Evolutionary conservation across 1,140 invertebrate genomes (phyloP).

Genomic region (Sesamia nonagrioides): DNA sequence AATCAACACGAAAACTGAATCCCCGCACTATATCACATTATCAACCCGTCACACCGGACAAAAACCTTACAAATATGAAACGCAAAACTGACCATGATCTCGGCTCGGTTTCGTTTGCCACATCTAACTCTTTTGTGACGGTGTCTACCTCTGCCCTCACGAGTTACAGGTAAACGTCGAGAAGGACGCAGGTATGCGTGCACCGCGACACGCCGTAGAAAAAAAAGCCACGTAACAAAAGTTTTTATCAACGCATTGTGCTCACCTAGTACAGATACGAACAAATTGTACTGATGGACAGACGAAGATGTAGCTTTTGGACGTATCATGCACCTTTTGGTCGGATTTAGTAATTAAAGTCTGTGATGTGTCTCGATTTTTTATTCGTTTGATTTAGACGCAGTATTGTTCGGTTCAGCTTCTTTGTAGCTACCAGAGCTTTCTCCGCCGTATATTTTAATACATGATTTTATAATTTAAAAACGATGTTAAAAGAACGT

Average conservation of each 20-base stretch:
- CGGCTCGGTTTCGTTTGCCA: not conserved
- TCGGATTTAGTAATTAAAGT: constrained; percentile 42
- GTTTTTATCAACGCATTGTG: constrained; percentile 79
- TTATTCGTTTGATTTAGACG: constrained; percentile 1
- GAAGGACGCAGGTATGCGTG: constrained; percentile 78
- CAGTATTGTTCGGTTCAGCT: constrained; percentile 3
- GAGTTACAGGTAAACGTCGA: constrained; percentile 78
- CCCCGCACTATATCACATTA: not conserved
- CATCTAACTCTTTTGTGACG: constrained; percentile 27
- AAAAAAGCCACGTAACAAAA: constrained; percentile 80
- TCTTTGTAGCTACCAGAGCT: constrained; percentile 20
- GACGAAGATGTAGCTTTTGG: constrained; percentile 66
- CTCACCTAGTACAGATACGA: constrained; percentile 68
- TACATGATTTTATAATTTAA: not conserved
- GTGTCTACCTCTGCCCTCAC: constrained; percentile 73
- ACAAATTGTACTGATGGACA: constrained; percentile 66
- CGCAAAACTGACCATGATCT: not conserved
- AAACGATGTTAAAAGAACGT: not conserved
- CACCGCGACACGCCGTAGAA: constrained; percentile 68
- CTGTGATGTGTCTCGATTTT: constrained; percentile 32
- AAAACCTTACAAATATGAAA: not conserved
- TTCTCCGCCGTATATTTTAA: too few relatives aligned
- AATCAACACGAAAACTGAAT: not conserved
- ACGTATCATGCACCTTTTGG: constrained; percentile 41
- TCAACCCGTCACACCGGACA: not conserved